Base-by-base conservation (phyloP, 2,797 vertebrate species). In the Vireo griseus region DNA sequence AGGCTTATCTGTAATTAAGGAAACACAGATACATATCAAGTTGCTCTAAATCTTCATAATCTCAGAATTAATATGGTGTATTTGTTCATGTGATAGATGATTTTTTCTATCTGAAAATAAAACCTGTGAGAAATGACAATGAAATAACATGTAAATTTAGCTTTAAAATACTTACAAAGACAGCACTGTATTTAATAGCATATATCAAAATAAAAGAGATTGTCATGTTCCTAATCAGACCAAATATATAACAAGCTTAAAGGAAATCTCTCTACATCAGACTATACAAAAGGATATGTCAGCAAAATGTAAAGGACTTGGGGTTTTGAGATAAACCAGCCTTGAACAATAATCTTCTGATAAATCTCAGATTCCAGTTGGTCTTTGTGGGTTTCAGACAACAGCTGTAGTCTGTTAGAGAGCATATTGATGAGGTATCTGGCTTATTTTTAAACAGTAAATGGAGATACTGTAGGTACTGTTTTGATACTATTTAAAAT, bases 221-320 rank as follows among this genome's bases (percentile, higher is more conserved):
- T 35, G 51, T 37, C n/a, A 7, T 40, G 15, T 48, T 84, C 71
- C 71, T 85, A 82, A 73, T 74, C 84, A 92, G 39, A 80, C 18
- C 50, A 81, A 92, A 80, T 33, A 48, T 4, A 22, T 20, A 84
- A 66, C 51, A 78, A 86, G 58, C 55, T 82, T 79, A 88, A 76
- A 89, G 40, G 33, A 85, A 93, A 85, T 87, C 63, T 92, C 57
- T 75, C 18, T 58, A 44, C n/a, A 72, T 77, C 68, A 86, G 39
- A 57, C 28, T 79, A 44, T 69, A n/a, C 54, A 74, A 73, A 86
- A 88, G 57, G 45, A 50, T 59, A 40, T 52, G 19, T 77, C 81
- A 95, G 67, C 59, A 92, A 93, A 92, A 71, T 14, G 33, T 58
- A 80, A 94, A 86, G n/a, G n/a, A 86, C 62, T 81, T 68, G 51